Conservation (phyloP, 2,113 vertebrate species). For the Ageneiosus marmoratus region DNA sequence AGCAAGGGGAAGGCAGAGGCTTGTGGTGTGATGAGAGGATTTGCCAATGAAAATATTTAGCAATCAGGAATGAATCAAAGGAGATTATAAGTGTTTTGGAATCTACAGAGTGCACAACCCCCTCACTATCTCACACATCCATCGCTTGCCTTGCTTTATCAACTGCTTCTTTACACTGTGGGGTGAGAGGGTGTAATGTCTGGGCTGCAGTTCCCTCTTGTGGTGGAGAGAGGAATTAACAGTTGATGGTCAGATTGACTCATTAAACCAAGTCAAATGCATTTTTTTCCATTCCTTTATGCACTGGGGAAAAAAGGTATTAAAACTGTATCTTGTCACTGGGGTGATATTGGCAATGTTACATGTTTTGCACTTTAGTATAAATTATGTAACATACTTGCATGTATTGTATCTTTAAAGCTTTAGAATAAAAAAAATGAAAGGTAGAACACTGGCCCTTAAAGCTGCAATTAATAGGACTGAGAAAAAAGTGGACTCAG, state of each 20-base stretch:
- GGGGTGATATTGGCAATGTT: background rate
- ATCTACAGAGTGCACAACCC: slow-evolving; percentile 63
- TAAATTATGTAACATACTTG: background rate
- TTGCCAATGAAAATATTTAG: slow-evolving; percentile 72
- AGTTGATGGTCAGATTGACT: background rate
- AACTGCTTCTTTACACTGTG: slow-evolving; percentile 62
- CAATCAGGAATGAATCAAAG: slow-evolving; percentile 74
- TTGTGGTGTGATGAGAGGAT: slow-evolving; percentile 69
- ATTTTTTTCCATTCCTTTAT: background rate
- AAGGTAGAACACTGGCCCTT: background rate
- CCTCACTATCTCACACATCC: slow-evolving; percentile 64
- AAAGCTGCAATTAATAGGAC: background rate
- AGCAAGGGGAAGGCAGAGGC: slow-evolving; percentile 46
- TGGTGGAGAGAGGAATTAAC: slow-evolving; percentile 51
- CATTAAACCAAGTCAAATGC: background rate
- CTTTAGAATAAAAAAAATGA: background rate
- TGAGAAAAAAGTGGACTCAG: too few species aligned
- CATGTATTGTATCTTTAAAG: background rate
- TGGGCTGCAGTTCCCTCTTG: slow-evolving; percentile 78
- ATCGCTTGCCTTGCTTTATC: slow-evolving; percentile 70
- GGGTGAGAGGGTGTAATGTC: slow-evolving; percentile 51
- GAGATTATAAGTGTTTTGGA: slow-evolving; percentile 78
- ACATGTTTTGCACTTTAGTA: background rate
- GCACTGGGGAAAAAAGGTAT: background rate
- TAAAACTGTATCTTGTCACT: background rate